Evolutionary conservation across 2,113 vertebrate genomes (phyloP).

Genomic region (Salminus brasiliensis): DNA sequence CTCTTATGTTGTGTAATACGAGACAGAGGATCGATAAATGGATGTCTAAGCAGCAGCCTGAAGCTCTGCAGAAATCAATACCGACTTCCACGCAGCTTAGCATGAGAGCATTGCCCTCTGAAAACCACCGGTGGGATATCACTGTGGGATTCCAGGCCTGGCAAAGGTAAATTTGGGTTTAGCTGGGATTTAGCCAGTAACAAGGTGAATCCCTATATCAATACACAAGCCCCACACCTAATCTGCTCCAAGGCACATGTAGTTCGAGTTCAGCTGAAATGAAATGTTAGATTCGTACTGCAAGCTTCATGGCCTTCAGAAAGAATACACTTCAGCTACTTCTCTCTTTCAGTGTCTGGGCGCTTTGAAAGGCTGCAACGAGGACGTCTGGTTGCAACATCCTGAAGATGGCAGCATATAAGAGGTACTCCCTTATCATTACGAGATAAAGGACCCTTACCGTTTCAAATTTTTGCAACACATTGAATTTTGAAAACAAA

Average conservation of each 20-base stretch:
- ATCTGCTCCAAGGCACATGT: background rate
- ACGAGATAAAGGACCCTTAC: too few species aligned
- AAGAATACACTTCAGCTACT: too few species aligned
- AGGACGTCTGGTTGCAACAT: too few species aligned
- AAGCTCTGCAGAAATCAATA: slow-evolving; percentile 48
- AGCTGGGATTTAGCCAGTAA: background rate
- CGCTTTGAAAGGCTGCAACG: too few species aligned
- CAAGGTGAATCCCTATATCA: background rate
- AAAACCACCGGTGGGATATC: background rate
- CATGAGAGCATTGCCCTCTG: background rate
- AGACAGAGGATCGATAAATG: slow-evolving; percentile 45
- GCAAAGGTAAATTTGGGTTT: slow-evolving; percentile 4
- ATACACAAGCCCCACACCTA: background rate
- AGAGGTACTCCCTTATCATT: too few species aligned
- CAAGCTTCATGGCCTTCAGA: background rate
- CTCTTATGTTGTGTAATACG: slow-evolving; percentile 46
- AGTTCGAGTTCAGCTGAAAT: background rate
- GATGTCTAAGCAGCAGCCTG: slow-evolving; percentile 31
- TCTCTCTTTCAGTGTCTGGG: too few species aligned
- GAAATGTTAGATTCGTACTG: background rate
- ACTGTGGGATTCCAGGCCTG: slow-evolving; percentile 22
- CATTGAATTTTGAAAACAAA: too few species aligned
- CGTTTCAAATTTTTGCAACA: too few species aligned
- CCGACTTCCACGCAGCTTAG: slow-evolving; percentile 22
- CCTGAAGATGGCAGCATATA: too few species aligned